A percentile compares a stretch with the other conserved stretches of the same genome.
Evolutionary conservation across 2,888 invertebrate species (phyloP).

Genomic region (Philereme vetulata): DNA sequence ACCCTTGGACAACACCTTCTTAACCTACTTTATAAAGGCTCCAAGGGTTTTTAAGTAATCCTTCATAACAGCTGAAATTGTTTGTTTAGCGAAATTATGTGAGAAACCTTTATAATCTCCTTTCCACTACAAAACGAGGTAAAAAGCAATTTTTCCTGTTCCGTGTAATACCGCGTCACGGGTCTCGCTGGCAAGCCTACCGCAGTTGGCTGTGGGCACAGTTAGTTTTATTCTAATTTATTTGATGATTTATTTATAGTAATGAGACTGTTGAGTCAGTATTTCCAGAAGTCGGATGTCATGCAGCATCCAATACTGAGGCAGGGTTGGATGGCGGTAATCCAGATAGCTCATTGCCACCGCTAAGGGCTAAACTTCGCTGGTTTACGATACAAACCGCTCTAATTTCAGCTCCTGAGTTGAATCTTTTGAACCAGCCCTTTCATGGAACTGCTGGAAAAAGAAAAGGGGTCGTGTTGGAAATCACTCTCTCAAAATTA

Average conservation of each 20-base stretch:
- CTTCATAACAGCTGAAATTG: conserved; percentile 3
- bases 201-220: too few relatives aligned
- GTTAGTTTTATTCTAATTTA: too few relatives aligned
- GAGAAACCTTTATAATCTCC: conserved; percentile 18
- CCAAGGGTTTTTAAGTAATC: not conserved
- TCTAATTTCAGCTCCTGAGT: conserved; percentile 39
- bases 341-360: conserved; percentile 12
- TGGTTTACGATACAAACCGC: conserved; percentile 37
- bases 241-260: too few relatives aligned
- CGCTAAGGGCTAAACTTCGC: conserved; percentile 37
- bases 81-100: not conserved
- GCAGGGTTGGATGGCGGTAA: too few relatives aligned
- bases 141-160: conserved; percentile 35
- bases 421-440: conserved; percentile 30
- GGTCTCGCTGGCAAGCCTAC: not conserved
- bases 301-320: too few relatives aligned
- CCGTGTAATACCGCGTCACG: conserved; percentile 24
- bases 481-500: not conserved
- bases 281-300: too few relatives aligned
- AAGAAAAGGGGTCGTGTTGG: not conserved
- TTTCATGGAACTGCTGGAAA: conserved; percentile 13
- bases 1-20: too few relatives aligned
- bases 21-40: too few relatives aligned
- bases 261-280: too few relatives aligned
- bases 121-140: conserved; percentile 32